Base-by-base conservation (phyloP, 64 coral and sea anemone genomes). In the Stichodactyla mertensii region DNA sequence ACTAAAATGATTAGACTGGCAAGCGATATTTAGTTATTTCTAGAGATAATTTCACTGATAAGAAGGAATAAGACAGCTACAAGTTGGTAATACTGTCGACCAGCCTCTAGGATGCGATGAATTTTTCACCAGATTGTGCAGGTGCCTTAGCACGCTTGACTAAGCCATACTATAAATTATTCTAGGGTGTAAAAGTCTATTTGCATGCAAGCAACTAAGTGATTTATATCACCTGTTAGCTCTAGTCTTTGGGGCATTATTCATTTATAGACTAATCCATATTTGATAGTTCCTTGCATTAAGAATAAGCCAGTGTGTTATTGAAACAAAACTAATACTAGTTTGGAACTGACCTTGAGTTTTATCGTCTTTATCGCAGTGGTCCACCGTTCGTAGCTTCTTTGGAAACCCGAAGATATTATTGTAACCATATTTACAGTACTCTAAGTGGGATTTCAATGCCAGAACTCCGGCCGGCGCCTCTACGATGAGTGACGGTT, bases 111-210 rank as follows among this genome's bases (percentile, higher is more conserved):
- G 26, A 74, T 31, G 20, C 24, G 69, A 74, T 31, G 22, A 74
- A 74, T 74, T 74, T 74, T 74, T 74, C 69, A 74, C 69, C 0
- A 74, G 69, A 74, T 74, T 11, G n/a, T n/a, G 53, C 78, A 81
- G 78, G 78, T 81, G 78, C 20, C 78, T 53, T n/a, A 19, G 51
- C 78, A 81, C 78, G 78, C 78, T 81, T 81, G 78, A 55, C 51
- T 81, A 55, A 81, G 78, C 78, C 36, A 52, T 53, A 53, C 52
- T 55, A 81, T 81, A 81, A 81, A 81, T 81, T 81, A 81, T 81
- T 81, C 78, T 20, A 81, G 36, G 78, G 78, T 53, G 78, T 81
- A 81, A 81, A 79, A 81, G 51, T 53, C 51, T 81, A 81, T 81
- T 81, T 81, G 78, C 78, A 81, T 81, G 51, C 36, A 54, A 55